Evolutionary conservation across 2,797 vertebrate species (phyloP), one percentile per base, ranked within the genome.

Genomic region (Microctenopoma steveboyesi): DNA sequence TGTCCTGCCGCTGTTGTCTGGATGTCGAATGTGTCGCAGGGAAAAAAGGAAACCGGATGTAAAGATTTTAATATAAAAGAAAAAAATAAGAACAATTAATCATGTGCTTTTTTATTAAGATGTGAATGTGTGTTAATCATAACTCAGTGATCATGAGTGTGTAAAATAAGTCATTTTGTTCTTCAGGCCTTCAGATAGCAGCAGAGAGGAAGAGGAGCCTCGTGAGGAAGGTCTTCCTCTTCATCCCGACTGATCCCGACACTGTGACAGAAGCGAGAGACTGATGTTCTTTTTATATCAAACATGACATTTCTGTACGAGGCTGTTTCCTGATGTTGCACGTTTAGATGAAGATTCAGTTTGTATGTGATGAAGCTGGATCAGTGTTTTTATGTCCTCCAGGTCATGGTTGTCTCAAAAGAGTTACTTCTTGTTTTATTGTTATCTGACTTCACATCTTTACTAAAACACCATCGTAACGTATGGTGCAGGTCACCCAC

Each of bases 181-280:
- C 57, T 52, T 53, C 71, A 88, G 84, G 47, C 47, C 14, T 40
- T 46, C 73, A 73, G 67, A 50, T 69, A 81, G 62, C 62, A 72
- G 55, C 61, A 13, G 72, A 69, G 56, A 12, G 48, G 62, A 81
- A 2, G 68, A 82, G 57, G 77, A 67, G 57, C 8, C 27, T 48
- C 37, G 15, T 15, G 70, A 78, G 2, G 79, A 76, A 4, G 39
- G 22, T 35, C 33, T 65, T 48, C 28, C 54, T 62, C 43, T 51
- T 55, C 49, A 27, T 45, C 16, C 53, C 65, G 49, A 54, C 33
- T 4, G 46, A 82, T 39, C 55, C 43, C 40, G 54, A 13, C 33
- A 33, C 47, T 47, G 56, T 28, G 5, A 42, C 40, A 30, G 56
- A 45, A 52, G 45, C 53, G 37, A 73, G 30, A 70, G 25, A 79